These are phyloP conservation scores for Rhagoletis zephyria DNA, from an alignment of 1,140 invertebrate genomes.

Conservation along the genomic window DNA sequence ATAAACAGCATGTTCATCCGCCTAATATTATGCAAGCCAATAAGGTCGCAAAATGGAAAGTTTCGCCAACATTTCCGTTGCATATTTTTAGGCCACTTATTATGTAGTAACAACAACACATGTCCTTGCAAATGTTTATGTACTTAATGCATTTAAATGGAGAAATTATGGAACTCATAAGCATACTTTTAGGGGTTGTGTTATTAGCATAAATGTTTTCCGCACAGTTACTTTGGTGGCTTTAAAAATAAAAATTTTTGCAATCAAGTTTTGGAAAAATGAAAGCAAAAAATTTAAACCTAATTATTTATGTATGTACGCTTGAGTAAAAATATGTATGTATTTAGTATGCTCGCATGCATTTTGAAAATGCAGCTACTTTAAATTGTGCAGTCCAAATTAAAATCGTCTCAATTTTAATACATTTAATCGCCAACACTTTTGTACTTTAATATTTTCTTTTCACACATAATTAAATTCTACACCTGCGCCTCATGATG, in stretches of 20 bases:
- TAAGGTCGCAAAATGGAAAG: slow-evolving; percentile 9
- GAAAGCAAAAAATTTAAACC: neutral
- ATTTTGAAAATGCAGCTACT: too few species aligned
- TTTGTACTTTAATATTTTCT: neutral
- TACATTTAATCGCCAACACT: too few species aligned
- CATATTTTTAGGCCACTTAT: slow-evolving; percentile 35
- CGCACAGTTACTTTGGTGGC: too few species aligned
- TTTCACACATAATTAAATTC: slow-evolving; percentile 37
- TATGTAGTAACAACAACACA: neutral
- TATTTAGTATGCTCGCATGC: too few species aligned
- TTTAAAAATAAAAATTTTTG: too few species aligned
- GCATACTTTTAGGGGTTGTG: neutral
- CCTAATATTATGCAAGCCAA: slow-evolving; percentile 8
- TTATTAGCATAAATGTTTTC: too few species aligned
- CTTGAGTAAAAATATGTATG: neutral
- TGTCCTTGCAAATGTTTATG: neutral
- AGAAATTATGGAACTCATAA: neutral
- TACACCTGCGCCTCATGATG: neutral
- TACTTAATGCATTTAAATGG: slow-evolving; percentile 47
- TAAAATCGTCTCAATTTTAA: neutral
- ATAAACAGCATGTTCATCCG: neutral
- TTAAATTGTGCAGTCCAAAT: too few species aligned
- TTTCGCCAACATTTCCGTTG: neutral
- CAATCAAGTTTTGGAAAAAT: neutral
- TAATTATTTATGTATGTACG: too few species aligned